These are phyloP conservation scores for Himantopus leucocephalus DNA, from an alignment of 2,113 vertebrate species.

Conservation along the genomic window DNA sequence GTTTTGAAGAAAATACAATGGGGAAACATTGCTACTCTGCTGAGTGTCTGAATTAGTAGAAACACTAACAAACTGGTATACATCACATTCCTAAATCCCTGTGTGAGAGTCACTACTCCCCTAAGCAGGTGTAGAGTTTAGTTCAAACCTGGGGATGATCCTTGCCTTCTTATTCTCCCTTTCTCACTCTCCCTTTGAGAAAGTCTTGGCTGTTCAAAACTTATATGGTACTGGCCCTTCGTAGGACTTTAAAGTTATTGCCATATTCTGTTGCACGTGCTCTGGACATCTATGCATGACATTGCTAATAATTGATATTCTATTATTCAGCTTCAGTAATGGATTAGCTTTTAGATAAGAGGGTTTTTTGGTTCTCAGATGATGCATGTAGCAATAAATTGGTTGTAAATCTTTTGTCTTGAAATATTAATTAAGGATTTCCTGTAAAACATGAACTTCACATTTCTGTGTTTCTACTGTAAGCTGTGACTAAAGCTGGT, in stretches of 20 bases:
- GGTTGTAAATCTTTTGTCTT: neutral
- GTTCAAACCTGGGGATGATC: neutral
- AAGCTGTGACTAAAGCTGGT: constrained; percentile 1
- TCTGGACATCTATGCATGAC: neutral
- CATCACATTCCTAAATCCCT: neutral
- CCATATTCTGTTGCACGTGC: neutral
- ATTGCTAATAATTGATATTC: neutral
- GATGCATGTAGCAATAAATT: neutral
- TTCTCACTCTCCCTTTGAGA: neutral
- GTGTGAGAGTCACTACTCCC: neutral
- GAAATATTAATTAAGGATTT: constrained; percentile 11
- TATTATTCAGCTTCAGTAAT: neutral
- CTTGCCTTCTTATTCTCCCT: neutral
- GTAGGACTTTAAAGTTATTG: constrained; percentile 1
- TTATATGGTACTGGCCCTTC: neutral
- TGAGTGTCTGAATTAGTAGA: neutral
- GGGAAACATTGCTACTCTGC: neutral
- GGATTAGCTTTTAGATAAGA: neutral
- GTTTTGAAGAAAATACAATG: neutral
- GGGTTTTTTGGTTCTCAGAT: neutral
- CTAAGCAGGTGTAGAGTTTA: neutral
- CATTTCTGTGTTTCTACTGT: neutral
- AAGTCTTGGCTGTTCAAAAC: neutral
- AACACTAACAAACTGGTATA: neutral
- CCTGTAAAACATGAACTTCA: constrained; percentile 10